A percentile compares a stretch with the other conserved stretches of the same genome.
phyloP scores from a whole-genome alignment of 64 coral and sea anemone species.

The Acropora tenuis region DNA sequence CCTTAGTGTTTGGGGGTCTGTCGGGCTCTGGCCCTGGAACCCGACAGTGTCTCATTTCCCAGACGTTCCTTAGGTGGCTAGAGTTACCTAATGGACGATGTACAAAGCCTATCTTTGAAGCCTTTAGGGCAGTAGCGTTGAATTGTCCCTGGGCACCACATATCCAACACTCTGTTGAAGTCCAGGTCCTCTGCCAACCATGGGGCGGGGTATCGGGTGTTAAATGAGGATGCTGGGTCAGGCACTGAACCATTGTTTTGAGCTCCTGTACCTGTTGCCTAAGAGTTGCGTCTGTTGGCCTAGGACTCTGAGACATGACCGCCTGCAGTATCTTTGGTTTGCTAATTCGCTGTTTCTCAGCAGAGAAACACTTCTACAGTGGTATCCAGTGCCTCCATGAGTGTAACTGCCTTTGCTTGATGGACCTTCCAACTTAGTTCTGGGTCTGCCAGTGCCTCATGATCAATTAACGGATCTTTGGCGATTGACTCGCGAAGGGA shows the following conservation, averaged over 20 bases:
- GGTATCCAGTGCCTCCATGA: too few species aligned
- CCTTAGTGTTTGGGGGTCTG: background rate
- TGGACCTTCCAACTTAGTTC: too few species aligned
- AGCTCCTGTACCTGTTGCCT: conserved; percentile 12
- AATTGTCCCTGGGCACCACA: conserved; percentile 27
- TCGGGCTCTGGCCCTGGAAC: conserved; percentile 28
- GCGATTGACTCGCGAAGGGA: too few species aligned
- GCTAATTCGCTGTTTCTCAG: too few species aligned
- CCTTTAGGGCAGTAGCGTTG: conserved; percentile 10
- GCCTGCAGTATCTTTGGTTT: too few species aligned
- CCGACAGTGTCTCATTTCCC: conserved; percentile 46
- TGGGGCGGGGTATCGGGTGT: background rate
- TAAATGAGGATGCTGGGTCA: background rate
- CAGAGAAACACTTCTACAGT: too few species aligned
- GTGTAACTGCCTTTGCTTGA: too few species aligned
- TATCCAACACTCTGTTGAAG: background rate
- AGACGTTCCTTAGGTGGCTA: background rate
- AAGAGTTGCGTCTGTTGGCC: background rate
- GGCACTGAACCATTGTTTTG: background rate
- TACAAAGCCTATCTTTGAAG: background rate
- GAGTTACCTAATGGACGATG: background rate
- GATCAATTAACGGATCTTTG: too few species aligned
- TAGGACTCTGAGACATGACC: too few species aligned
- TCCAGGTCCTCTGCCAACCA: background rate
- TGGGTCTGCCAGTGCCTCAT: too few species aligned